These are phyloP conservation scores for Huso huso DNA, from an alignment of 2,797 vertebrate species.

Conservation along the genomic window DNA sequence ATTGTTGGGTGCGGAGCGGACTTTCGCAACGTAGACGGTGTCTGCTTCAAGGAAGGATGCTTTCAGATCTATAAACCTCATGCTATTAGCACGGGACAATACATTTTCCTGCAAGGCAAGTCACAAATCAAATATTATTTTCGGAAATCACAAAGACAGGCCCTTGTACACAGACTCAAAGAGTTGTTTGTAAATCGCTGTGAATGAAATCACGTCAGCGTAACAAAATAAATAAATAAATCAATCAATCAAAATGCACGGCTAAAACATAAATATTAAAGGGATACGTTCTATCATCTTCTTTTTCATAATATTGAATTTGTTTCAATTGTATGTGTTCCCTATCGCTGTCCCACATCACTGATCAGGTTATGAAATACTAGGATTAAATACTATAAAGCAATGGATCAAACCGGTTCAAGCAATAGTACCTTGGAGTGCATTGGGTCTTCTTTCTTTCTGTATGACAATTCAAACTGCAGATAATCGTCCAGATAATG, in stretches of 20 bases:
- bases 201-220: not conserved
- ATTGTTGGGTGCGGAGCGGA: constrained; percentile 40
- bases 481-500: rapidly evolving
- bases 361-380: not conserved
- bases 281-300: not conserved
- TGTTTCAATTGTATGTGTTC: not conserved
- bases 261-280: no score
- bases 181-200: not conserved
- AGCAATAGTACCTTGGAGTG: not conserved
- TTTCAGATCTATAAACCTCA: constrained; percentile 7
- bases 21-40: constrained; percentile 33
- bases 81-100: not conserved
- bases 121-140: not conserved
- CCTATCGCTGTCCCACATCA: not conserved
- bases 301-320: not conserved
- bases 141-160: not conserved
- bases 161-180: not conserved
- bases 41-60: constrained; percentile 21
- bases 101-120: constrained; percentile 25
- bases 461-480: constrained; percentile 40
- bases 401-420: not conserved
- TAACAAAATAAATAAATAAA: not conserved
- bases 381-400: not conserved
- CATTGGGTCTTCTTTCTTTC: constrained; percentile 20
- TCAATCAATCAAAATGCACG: not conserved